Evolutionary conservation across 2,113 vertebrate species (phyloP).

Genomic region (Chelonoidis abingdonii): DNA sequence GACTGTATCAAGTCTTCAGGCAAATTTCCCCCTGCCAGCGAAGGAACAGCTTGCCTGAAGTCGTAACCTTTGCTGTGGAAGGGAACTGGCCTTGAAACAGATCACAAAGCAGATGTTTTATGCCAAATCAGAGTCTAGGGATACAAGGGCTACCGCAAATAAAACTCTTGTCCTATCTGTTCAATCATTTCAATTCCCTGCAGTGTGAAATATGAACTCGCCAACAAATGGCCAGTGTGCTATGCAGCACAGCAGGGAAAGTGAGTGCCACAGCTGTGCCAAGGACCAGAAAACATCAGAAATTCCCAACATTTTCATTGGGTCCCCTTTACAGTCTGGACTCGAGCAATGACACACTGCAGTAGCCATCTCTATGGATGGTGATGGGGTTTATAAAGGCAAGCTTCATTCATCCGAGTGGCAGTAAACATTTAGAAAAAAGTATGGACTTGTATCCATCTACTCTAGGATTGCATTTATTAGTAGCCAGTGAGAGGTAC

Average conservation of each 20-base stretch:
- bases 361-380: background rate
- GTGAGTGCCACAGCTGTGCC: constrained; percentile 74
- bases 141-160: constrained; percentile 78
- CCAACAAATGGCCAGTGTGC: constrained; percentile 78
- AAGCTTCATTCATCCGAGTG: background rate
- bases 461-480: constrained; percentile 1
- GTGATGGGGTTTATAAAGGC: background rate
- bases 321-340: constrained; percentile 43
- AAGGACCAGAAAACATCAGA: constrained; percentile 62
- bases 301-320: constrained; percentile 75
- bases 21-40: constrained; percentile 62
- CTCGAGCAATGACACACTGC: constrained; percentile 14
- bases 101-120: constrained; percentile 90
- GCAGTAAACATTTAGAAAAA: background rate
- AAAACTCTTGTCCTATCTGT: constrained; percentile 80
- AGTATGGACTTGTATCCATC: background rate
- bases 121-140: constrained; percentile 82
- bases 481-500: background rate
- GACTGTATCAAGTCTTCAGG: constrained; percentile 79
- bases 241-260: constrained; percentile 71
- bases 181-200: constrained; percentile 81
- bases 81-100: constrained; percentile 82
- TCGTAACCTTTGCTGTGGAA: constrained; percentile 79
- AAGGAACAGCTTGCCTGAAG: constrained; percentile 81
- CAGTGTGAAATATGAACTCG: constrained; percentile 83